Conservation (phyloP, 2,113 vertebrate genomes). For the Pterophyllum scalare region DNA sequence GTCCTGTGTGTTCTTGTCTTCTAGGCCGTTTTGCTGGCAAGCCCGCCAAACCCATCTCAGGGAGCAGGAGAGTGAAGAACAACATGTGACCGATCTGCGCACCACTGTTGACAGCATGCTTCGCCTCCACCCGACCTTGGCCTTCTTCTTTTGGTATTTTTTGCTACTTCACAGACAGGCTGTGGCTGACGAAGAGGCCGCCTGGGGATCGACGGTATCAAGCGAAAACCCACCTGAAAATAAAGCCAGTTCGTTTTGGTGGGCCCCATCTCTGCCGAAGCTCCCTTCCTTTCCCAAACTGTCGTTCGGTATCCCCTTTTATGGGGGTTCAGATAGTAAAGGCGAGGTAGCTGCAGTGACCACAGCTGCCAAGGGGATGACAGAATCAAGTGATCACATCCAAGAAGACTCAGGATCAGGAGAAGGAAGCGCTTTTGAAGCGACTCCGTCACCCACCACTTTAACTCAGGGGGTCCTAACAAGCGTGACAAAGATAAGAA, state of each 20-base stretch:
- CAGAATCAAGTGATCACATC: constrained; percentile 4
- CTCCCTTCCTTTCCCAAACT: constrained; percentile 30
- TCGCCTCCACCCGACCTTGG: constrained; percentile 62
- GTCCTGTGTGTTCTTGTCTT: constrained; percentile 66
- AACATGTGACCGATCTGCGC: constrained; percentile 73
- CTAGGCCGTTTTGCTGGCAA: constrained; percentile 58
- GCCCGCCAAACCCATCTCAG: constrained; percentile 35
- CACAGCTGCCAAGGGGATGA: constrained; percentile 20
- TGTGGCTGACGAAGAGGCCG: constrained; percentile 65
- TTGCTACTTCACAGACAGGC: constrained; percentile 54
- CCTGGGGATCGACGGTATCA: constrained; percentile 36
- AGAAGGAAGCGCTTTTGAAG: constrained; percentile 44
- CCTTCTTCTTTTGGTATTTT: constrained; percentile 69
- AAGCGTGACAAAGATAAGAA: constrained; percentile 53
- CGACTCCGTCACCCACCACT: constrained; percentile 42
- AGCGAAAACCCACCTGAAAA: constrained; percentile 31
- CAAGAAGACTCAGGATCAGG: constrained; percentile 58
- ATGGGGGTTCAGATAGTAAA: background rate
- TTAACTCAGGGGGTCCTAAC: constrained; percentile 32
- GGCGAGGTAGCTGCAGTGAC: background rate
- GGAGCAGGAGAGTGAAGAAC: constrained; percentile 63
- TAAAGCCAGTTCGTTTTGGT: constrained; percentile 41
- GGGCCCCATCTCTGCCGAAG: constrained; percentile 36
- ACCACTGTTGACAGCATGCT: constrained; percentile 76
- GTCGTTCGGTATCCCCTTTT: constrained; percentile 15